A percentile compares a stretch with the other conserved stretches of the same genome.
Evolutionary conservation across 2,888 invertebrate genomes (phyloP).

Genomic region (Diaprepes abbreviatus): DNA sequence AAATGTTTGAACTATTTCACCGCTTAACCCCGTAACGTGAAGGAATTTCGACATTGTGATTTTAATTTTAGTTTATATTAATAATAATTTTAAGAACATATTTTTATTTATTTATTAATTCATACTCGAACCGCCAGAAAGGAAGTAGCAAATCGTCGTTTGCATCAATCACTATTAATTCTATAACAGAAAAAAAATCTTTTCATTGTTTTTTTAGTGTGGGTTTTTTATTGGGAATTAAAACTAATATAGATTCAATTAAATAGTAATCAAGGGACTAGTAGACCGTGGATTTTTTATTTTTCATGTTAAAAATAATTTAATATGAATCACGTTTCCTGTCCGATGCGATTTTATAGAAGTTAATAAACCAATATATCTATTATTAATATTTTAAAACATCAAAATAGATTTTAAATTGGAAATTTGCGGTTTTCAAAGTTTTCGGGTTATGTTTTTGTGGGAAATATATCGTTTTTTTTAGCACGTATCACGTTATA

Average conservation of each 20-base stretch:
- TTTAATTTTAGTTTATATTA: too few relatives aligned
- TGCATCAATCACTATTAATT: constrained; percentile 24
- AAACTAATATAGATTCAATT: constrained; percentile 44
- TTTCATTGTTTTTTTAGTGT: constrained; percentile 23
- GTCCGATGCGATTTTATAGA: constrained; percentile 22
- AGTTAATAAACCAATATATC: constrained; percentile 9
- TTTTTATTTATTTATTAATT: too few relatives aligned
- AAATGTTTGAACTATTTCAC: too few relatives aligned
- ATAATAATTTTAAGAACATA: too few relatives aligned
- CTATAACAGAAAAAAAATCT: constrained; percentile 13
- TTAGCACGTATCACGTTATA: too few relatives aligned
- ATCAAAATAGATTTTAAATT: background rate
- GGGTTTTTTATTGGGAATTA: constrained; percentile 33
- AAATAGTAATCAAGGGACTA: constrained; percentile 39
- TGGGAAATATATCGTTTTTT: too few relatives aligned
- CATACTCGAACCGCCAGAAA: background rate
- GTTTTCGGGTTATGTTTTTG: background rate
- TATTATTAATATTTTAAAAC: background rate
- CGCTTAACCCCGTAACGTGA: too few relatives aligned
- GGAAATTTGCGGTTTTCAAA: background rate
- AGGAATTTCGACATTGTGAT: too few relatives aligned
- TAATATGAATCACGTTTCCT: constrained; percentile 40
- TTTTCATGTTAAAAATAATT: constrained; percentile 43
- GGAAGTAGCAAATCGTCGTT: constrained; percentile 12
- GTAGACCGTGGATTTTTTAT: constrained; percentile 39